Evolutionary conservation across 2,797 vertebrate species (phyloP), one percentile per base, ranked within the genome.

Genomic region (Phaenicophaeus curvirostris): DNA sequence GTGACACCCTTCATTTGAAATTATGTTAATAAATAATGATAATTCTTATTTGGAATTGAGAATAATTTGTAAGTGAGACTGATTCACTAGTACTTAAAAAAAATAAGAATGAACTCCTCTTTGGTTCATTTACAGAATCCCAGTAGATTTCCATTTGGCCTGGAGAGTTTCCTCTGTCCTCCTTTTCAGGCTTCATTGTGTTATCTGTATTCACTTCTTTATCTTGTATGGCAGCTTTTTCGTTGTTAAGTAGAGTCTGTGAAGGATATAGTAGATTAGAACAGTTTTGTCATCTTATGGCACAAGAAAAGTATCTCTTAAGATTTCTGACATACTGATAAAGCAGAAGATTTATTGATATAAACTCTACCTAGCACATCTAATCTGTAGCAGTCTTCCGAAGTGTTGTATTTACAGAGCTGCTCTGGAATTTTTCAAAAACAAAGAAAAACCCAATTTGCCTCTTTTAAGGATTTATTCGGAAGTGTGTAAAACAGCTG

Each of bases 101-200:
- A 65, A 57, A 39, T 5, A 44, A 61, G 81, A 81, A 67, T 2
- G 3, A 93, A 21, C 55, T 91, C 33, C 30, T 90, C 39, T 85
- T 75, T 79, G 61, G 57, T 94, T 94, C 81, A 61, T 93, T 76
- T 82, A 35, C 69, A 53, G 86, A 85, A 84, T 96, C 91, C 66
- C 86, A 86, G 77, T 44, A 81, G 86, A 69, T 93, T 91, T 92
- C 77, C 51, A 19, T 93, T 90, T 78, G 75, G 89, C 90, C 91
- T 89, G 65, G 75, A 78, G 89, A 93, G 73, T 90, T 95, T 91
- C 80, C 61, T 87, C 62, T 87, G 88, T 92, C 93, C 86, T 91
- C 35, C 0, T 96, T 94, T 94, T 62, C 79, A 92, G 82, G 57
- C 94, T 90, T 91, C 75, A 11, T 33, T 85, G 85, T 88, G 1